A percentile compares a stretch with the other conserved stretches of the same genome.
These are phyloP conservation scores for Mimumesa dahlbomi DNA, from an alignment of 2,888 invertebrate species.

Conservation along the genomic window DNA sequence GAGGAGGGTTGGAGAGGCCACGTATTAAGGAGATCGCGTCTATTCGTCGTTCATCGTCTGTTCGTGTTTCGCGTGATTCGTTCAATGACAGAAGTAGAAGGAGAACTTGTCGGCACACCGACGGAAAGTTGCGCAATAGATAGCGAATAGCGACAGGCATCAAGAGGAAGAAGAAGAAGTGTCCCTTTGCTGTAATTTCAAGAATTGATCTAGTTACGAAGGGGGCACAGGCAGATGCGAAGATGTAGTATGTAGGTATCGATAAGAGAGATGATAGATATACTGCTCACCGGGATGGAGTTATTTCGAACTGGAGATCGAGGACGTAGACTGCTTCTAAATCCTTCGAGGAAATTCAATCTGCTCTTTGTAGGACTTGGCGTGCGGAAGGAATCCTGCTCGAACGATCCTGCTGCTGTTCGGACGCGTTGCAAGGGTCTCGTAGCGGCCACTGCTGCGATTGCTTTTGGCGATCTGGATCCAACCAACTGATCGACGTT, in stretches of 20 bases:
- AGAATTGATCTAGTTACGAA: constrained; percentile 66
- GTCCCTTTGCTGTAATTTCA: constrained; percentile 76
- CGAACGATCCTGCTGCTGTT: too few species aligned
- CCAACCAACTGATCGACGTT: too few species aligned
- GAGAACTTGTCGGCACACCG: constrained; percentile 72
- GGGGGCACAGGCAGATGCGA: constrained; percentile 16
- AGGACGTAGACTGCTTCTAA: constrained; percentile 83
- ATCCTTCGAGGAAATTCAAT: constrained; percentile 83
- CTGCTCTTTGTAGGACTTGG: constrained; percentile 81
- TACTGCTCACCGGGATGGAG: constrained; percentile 76
- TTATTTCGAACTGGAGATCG: constrained; percentile 78
- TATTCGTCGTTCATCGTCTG: background rate
- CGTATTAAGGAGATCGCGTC: background rate
- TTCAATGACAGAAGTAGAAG: constrained; percentile 72
- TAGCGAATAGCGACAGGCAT: constrained; percentile 77
- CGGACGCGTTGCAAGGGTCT: constrained; percentile 44
- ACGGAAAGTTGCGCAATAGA: constrained; percentile 77
- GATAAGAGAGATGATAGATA: background rate
- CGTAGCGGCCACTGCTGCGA: background rate
- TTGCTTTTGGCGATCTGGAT: too few species aligned
- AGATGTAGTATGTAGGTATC: background rate
- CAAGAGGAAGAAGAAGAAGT: constrained; percentile 78
- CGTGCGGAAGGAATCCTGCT: constrained; percentile 71
- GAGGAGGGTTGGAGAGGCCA: background rate
- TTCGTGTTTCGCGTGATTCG: constrained; percentile 32